Evolutionary conservation across 2,888 invertebrate species (phyloP).

Genomic region (Perithous albicinctus): DNA sequence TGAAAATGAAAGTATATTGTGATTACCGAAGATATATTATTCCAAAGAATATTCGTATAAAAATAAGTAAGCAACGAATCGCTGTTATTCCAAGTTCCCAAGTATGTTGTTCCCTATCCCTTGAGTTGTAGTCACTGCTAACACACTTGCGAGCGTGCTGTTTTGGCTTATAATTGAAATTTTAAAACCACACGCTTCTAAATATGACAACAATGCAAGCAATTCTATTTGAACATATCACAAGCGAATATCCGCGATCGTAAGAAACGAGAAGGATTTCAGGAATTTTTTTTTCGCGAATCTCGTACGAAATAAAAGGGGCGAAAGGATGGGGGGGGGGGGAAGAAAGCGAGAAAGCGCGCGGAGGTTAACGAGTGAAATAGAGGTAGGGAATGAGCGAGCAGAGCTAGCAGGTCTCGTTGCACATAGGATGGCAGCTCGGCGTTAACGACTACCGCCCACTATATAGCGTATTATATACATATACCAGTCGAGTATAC

Average conservation of each 20-base stretch:
- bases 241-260: neutral
- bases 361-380: slow-evolving; percentile 59
- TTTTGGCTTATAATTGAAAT: neutral
- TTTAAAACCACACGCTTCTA: neutral
- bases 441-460: slow-evolving; percentile 77
- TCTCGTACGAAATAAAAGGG: slow-evolving; percentile 9
- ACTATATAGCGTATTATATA: slow-evolving; percentile 14
- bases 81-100: no score
- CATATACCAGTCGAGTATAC: slow-evolving; percentile 27
- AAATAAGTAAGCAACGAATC: no score
- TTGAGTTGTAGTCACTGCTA: no score
- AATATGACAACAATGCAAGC: neutral
- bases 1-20: no score
- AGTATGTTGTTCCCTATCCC: no score
- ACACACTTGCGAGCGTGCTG: no score
- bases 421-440: slow-evolving; percentile 67
- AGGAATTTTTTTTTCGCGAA: slow-evolving; percentile 6
- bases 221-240: neutral
- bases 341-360: slow-evolving; percentile 34
- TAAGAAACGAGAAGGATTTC: neutral
- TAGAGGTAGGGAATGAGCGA: neutral
- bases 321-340: no score
- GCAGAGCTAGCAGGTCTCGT: slow-evolving; percentile 22
- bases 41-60: no score
- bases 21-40: neutral